Base-by-base conservation (phyloP, 2,797 vertebrate species). In the Aratinga solstitialis region DNA sequence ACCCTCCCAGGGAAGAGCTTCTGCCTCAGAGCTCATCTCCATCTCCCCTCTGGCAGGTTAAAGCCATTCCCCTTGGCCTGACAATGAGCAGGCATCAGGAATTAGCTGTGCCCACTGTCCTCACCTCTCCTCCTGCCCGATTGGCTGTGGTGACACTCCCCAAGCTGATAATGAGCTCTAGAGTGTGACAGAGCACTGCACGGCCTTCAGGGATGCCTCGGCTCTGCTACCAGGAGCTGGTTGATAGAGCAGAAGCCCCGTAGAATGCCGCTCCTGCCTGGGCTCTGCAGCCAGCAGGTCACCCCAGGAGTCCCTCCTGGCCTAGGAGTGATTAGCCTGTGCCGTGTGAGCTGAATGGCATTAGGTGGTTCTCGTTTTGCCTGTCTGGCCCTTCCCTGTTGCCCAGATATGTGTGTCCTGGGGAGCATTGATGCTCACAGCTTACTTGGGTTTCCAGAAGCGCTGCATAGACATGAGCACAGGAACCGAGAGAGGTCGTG, bases 401-500 rank as follows among this genome's bases (percentile, higher is more conserved):
- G 36, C 24, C 59, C 8, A 45, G 66, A 16, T 7, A 1, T 0
- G 13, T 5, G 5, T 4, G 11, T 26, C 59, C 77, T 43, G 43
- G 7, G 71, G 24, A 10, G 36, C 21, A 15, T 3, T 29, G 48
- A 3, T 1, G n/a, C 50, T 18, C 27, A 5, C 63, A 69, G 36
- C 59, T 67, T 6, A 0, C 56, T 18, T 7, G 27, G 53, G 54
- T 23, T 65, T 30, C 80, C 80, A 51, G n/a, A 3, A 79, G 50
- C 11, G 9, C 68, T n/a, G 34, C 9, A 32, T 21, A 27, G 5
- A 3, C 1, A 50, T 11, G 29, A 89, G 56, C 26, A 34, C 32
- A 66, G 59, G 61, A 48, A 42, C 8, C 0, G 0, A 5, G 8
- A 45, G 34, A 67, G 36, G 9, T 1, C 30, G 12, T 0, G 2